A percentile compares a stretch with the other conserved stretches of the same genome.
Evolutionary conservation across 2,888 invertebrate species (phyloP).

Genomic region (Byasa hedistus): DNA sequence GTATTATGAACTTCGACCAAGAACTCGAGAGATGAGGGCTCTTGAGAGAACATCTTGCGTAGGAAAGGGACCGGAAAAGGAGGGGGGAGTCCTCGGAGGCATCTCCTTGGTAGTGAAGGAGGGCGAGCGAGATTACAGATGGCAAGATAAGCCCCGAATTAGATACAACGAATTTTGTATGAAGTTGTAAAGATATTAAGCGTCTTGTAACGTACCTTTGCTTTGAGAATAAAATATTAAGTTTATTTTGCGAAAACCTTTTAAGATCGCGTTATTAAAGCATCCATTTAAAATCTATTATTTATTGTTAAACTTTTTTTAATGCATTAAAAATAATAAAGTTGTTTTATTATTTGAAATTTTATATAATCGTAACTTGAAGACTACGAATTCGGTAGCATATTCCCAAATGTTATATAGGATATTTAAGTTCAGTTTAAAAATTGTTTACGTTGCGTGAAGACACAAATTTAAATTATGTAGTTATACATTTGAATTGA

Average conservation of each 20-base stretch:
- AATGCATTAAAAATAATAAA: neutral
- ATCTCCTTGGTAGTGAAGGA: constrained; percentile 55
- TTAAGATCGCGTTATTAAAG: constrained; percentile 43
- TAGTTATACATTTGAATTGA: no score
- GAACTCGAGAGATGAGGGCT: constrained; percentile 60
- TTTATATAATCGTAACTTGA: neutral
- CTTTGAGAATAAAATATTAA: constrained; percentile 74
- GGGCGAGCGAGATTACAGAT: constrained; percentile 72
- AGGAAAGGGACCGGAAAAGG: constrained; percentile 36
- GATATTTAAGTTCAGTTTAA: no score
- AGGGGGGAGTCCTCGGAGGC: constrained; percentile 58
- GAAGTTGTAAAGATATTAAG: constrained; percentile 73
- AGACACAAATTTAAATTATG: no score
- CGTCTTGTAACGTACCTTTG: constrained; percentile 53
- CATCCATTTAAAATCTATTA: constrained; percentile 2
- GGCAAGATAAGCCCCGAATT: constrained; percentile 78
- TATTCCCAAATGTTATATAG: neutral
- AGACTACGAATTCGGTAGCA: neutral
- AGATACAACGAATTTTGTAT: constrained; percentile 77
- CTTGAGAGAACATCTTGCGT: constrained; percentile 42
- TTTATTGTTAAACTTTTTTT: constrained; percentile 1
- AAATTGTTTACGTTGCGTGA: no score
- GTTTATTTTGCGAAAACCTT: constrained; percentile 58
- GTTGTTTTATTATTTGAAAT: no score
- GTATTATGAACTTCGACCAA: constrained; percentile 75